A percentile compares a stretch with the other conserved stretches of the same genome.
Conservation (phyloP, 2,888 invertebrate genomes). For the Nymphalis polychloros region DNA sequence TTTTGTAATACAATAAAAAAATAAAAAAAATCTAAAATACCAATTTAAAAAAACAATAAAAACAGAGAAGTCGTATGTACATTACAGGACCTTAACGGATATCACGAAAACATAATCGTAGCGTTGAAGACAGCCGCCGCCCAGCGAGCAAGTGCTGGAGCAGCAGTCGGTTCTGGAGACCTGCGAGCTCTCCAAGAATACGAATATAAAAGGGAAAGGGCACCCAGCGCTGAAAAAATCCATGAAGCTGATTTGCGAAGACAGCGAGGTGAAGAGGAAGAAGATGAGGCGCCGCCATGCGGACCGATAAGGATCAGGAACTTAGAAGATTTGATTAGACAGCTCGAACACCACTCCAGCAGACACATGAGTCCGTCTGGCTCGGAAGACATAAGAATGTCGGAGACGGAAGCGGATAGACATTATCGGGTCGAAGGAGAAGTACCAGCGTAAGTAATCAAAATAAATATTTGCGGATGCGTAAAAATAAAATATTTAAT, state of each 20-base stretch:
- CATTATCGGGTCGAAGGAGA: constrained; percentile 89
- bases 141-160: constrained; percentile 81
- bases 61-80: neutral
- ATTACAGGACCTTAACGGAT: constrained; percentile 93
- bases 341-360: constrained; percentile 92
- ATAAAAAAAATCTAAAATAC: too few relatives aligned
- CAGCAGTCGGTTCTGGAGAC: constrained; percentile 68
- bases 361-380: constrained; percentile 95
- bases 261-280: constrained; percentile 81
- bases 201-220: constrained; percentile 82
- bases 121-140: constrained; percentile 92
- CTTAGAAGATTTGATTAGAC: constrained; percentile 94
- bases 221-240: constrained; percentile 87
- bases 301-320: constrained; percentile 95
- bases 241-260: constrained; percentile 86
- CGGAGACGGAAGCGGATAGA: constrained; percentile 94
- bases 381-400: constrained; percentile 93
- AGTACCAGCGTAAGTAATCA: constrained; percentile 68
- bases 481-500: neutral
- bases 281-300: constrained; percentile 88
- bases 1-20: too few relatives aligned
- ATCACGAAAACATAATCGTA: constrained; percentile 95
- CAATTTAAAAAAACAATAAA: neutral
- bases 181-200: constrained; percentile 77
- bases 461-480: neutral